Percentiles rank a stretch among this genome's conserved stretches.
Conservation (phyloP, 2,113 vertebrate genomes). For the Aldabrachelys gigantea region DNA sequence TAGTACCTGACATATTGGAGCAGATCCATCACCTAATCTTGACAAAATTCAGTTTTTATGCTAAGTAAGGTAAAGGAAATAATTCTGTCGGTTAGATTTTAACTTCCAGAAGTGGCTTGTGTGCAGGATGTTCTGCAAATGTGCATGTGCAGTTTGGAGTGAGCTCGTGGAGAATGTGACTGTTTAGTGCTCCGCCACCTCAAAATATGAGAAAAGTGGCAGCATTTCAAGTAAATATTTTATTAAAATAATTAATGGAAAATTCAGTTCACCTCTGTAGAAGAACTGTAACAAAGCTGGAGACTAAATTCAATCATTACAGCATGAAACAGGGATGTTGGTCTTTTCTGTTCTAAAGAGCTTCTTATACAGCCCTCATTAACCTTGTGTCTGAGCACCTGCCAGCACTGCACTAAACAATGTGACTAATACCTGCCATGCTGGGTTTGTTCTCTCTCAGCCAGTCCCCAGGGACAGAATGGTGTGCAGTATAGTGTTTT, state of each 20-base stretch:
- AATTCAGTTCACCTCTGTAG: neutral
- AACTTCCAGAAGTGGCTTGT: neutral
- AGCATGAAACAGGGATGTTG: neutral
- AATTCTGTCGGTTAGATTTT: neutral
- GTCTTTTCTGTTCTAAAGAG: neutral
- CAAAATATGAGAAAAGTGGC: neutral
- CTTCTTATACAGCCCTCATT: rapidly evolving
- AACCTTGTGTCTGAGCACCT: neutral
- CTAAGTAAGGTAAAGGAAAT: neutral
- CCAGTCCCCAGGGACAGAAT: neutral
- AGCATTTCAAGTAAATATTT: neutral
- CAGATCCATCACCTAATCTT: neutral
- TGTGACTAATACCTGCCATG: rapidly evolving
- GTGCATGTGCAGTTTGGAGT: neutral
- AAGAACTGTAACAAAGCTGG: neutral
- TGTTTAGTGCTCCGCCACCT: neutral
- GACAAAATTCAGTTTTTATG: neutral
- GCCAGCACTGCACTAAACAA: neutral
- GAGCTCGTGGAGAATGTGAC: neutral
- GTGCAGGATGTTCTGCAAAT: neutral
- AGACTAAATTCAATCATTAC: neutral
- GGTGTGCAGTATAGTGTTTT: no score
- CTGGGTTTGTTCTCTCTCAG: neutral
- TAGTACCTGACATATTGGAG: neutral
- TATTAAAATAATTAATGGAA: neutral